Percentiles rank a stretch among this genome's conserved stretches.
phyloP scores from a whole-genome alignment of 2,113 vertebrate species.

The Gobio gobio region DNA sequence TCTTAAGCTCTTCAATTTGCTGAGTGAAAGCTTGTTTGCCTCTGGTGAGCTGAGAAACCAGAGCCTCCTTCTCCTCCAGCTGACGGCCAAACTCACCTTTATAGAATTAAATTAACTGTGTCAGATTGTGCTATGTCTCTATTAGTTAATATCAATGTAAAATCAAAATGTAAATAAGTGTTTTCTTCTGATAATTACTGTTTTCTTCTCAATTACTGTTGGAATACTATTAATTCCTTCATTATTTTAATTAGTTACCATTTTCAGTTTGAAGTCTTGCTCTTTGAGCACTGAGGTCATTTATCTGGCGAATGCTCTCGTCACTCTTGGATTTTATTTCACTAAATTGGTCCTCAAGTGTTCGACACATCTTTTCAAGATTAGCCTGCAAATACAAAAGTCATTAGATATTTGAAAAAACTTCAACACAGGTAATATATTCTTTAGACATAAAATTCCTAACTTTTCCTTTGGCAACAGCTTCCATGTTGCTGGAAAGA shows the following conservation, averaged over 20 bases:
- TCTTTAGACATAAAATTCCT: too few species aligned
- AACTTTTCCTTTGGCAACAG: too few species aligned
- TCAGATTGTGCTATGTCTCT: not conserved
- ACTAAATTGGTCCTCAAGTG: conserved; percentile 72
- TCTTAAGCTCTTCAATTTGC: conserved; percentile 62
- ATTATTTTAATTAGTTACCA: conserved; percentile 32
- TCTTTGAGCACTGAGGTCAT: conserved; percentile 29
- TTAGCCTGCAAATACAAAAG: conserved; percentile 1
- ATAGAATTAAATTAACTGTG: not conserved
- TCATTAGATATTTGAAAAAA: too few species aligned
- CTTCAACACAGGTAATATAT: too few species aligned
- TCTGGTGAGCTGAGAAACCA: conserved; percentile 66
- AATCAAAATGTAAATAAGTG: not conserved
- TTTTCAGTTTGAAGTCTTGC: conserved; percentile 59
- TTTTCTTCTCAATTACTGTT: too few species aligned
- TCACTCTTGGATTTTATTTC: conserved; percentile 80
- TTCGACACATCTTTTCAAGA: conserved; percentile 66
- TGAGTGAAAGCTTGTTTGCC: conserved; percentile 37
- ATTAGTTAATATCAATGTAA: not conserved
- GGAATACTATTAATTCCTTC: not conserved
- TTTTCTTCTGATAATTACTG: not conserved
- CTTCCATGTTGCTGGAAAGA: too few species aligned
- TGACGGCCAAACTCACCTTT: conserved; percentile 71
- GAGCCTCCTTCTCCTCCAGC: conserved; percentile 78
- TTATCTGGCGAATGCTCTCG: conserved; percentile 60